Evolutionary conservation across 2,113 vertebrate genomes (phyloP).

Genomic region (Alces alces): DNA sequence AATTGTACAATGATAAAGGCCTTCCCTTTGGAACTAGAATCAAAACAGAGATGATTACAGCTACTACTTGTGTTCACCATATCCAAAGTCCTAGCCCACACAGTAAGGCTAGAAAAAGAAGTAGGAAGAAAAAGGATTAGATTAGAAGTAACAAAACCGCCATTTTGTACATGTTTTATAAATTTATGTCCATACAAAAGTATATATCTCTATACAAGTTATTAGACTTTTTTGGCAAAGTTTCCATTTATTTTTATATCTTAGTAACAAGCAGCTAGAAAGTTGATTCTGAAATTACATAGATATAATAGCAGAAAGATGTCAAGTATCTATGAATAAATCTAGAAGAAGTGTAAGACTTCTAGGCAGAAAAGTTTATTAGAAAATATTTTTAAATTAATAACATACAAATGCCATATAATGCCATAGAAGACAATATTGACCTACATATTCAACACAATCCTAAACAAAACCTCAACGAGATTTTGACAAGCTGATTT

Average conservation of each 20-base stretch:
- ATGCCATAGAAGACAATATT: not conserved
- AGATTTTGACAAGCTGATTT: not conserved
- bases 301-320: not conserved
- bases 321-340: not conserved
- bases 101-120: not conserved
- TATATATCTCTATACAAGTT: not conserved
- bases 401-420: not conserved
- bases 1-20: not conserved
- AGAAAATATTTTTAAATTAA: not conserved
- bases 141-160: not conserved
- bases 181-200: not conserved
- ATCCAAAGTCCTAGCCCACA: not conserved
- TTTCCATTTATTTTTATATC: constrained; percentile 10
- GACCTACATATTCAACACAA: not conserved
- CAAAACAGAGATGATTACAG: not conserved
- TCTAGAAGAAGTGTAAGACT: not conserved
- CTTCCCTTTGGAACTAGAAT: not conserved
- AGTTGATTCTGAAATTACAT: not conserved
- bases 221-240: not conserved
- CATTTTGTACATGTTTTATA: not conserved
- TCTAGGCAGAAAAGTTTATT: not conserved
- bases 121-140: not conserved
- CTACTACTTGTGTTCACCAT: not conserved
- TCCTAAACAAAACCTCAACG: not conserved
- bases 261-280: not conserved